Conservation (phyloP, 2,888 invertebrate species). For the Atethmia centrago region DNA sequence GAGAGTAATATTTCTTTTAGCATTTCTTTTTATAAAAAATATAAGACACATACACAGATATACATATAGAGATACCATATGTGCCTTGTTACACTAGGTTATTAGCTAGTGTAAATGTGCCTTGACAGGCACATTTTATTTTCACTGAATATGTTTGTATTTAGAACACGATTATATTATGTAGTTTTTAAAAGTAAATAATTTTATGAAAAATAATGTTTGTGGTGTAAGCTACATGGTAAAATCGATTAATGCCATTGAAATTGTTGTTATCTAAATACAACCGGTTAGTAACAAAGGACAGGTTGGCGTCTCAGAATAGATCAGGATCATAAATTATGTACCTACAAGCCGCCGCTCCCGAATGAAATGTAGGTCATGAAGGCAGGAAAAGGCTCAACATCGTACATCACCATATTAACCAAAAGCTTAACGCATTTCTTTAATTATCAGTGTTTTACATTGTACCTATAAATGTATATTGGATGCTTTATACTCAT, state of each 20-base stretch:
- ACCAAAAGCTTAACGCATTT: constrained; percentile 16
- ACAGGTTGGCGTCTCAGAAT: constrained; percentile 62
- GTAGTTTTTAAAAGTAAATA: background rate
- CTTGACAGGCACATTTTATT: too few relatives aligned
- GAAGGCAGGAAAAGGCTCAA: constrained; percentile 59
- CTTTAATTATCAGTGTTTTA: background rate
- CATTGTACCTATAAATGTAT: background rate
- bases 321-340: constrained; percentile 76
- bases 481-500: background rate
- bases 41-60: too few relatives aligned
- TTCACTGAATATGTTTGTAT: background rate
- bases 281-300: constrained; percentile 45
- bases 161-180: background rate
- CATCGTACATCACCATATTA: constrained; percentile 37
- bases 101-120: too few relatives aligned
- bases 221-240: constrained; percentile 25
- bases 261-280: constrained; percentile 30
- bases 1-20: too few relatives aligned
- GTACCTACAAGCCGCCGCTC: constrained; percentile 67
- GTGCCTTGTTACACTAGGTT: too few relatives aligned
- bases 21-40: too few relatives aligned
- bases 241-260: constrained; percentile 38
- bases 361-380: constrained; percentile 74
- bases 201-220: background rate
- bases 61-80: too few relatives aligned